Conservation (phyloP, 2,113 vertebrate species). For the Periophthalmus modestus region DNA sequence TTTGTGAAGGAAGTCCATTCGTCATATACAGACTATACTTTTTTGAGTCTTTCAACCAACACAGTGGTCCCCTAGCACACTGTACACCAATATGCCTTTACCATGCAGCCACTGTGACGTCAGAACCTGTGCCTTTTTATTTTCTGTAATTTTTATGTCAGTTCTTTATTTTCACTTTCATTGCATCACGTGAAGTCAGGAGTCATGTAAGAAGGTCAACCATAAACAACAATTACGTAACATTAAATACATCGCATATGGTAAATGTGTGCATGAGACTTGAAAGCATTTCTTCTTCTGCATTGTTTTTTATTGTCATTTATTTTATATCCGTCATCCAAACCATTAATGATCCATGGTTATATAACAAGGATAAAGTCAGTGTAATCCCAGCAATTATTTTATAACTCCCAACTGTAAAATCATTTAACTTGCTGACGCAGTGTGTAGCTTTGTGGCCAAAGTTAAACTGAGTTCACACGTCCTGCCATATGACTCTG, state of each 20-base stretch:
- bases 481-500: conserved; percentile 8
- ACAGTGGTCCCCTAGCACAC: background rate
- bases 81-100: no score
- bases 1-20: no score
- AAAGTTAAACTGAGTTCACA: conserved; percentile 4
- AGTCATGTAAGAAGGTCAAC: background rate
- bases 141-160: background rate
- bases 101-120: no score
- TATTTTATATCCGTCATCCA: background rate
- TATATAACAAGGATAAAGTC: background rate
- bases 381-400: conserved; percentile 1
- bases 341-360: background rate
- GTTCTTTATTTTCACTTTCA: background rate
- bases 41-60: background rate
- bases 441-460: background rate
- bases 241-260: background rate
- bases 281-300: background rate
- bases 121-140: no score
- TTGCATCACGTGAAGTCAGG: background rate
- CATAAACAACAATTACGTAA: conserved; percentile 1
- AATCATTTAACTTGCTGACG: conserved; percentile 12
- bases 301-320: background rate
- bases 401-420: conserved; percentile 2
- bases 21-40: background rate
- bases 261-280: background rate